These are phyloP conservation scores for Eptatretus burgeri DNA, from an alignment of 2,113 vertebrate species.

Conservation along the genomic window DNA sequence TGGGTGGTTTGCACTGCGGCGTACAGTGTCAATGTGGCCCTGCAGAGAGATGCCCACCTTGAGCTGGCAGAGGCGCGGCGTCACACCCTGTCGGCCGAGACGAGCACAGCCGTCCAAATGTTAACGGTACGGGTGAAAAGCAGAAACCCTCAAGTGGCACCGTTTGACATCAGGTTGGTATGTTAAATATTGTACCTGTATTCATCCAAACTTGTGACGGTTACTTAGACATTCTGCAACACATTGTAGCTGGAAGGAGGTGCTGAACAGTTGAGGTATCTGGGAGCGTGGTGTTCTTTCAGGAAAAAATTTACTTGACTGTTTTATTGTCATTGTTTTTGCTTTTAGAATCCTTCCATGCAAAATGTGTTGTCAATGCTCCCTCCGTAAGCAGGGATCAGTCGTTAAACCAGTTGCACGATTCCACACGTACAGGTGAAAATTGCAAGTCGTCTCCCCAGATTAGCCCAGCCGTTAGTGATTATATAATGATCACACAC, in stretches of 20 bases:
- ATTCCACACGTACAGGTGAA: too few relatives aligned
- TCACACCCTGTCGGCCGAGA: conserved; percentile 44
- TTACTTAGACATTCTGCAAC: neutral
- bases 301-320: neutral
- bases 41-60: conserved; percentile 45
- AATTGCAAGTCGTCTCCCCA: too few relatives aligned
- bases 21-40: conserved; percentile 34
- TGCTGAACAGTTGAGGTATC: too few relatives aligned
- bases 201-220: neutral
- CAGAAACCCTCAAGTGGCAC: conserved; percentile 22
- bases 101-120: conserved; percentile 40
- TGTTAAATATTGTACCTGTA: neutral
- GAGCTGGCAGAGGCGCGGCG: conserved; percentile 42
- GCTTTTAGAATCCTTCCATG: conserved; percentile 6
- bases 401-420: too few relatives aligned
- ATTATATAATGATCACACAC: too few relatives aligned
- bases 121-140: conserved; percentile 46
- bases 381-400: neutral
- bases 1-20: conserved; percentile 46
- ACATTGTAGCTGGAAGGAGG: too few relatives aligned
- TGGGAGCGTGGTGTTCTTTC: too few relatives aligned
- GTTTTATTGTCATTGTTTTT: neutral
- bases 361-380: conserved; percentile 6
- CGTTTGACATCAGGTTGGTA: conserved; percentile 46
- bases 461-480: too few relatives aligned